phyloP scores from a whole-genome alignment of 64 coral and sea anemone species.

The Montipora sp. region DNA sequence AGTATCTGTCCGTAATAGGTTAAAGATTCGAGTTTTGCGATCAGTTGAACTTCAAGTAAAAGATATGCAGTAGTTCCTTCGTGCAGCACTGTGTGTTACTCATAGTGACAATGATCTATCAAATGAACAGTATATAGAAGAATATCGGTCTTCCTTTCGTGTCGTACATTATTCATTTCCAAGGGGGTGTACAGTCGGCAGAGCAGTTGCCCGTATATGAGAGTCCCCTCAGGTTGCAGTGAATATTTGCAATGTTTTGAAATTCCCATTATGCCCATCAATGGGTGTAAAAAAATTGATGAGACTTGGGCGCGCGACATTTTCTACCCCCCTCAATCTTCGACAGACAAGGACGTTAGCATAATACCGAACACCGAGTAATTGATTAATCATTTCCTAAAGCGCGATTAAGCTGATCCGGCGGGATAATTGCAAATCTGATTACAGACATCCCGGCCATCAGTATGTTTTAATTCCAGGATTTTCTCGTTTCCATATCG shows the following conservation, averaged over 20 bases:
- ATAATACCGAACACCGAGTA: background rate
- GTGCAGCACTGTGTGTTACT: background rate
- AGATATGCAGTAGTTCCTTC: background rate
- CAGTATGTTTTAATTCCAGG: background rate
- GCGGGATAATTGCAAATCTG: background rate
- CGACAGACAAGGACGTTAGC: background rate
- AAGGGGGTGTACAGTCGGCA: background rate
- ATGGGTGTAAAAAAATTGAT: background rate
- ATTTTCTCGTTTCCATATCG: background rate
- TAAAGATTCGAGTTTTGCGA: too few relatives aligned
- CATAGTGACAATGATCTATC: background rate
- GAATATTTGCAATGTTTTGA: too few relatives aligned
- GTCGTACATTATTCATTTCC: background rate
- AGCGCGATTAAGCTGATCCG: background rate
- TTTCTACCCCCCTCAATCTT: background rate
- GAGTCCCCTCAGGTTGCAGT: too few relatives aligned
- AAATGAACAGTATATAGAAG: background rate
- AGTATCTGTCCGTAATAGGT: too few relatives aligned
- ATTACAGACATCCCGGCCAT: background rate
- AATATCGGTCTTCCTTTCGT: background rate
- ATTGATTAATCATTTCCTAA: background rate
- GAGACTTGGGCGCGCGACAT: background rate
- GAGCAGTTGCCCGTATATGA: too few relatives aligned
- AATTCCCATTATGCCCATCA: too few relatives aligned
- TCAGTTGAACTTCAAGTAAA: background rate